These are phyloP conservation scores for Clupea harengus DNA, from an alignment of 2,113 vertebrate genomes.

Conservation along the genomic window DNA sequence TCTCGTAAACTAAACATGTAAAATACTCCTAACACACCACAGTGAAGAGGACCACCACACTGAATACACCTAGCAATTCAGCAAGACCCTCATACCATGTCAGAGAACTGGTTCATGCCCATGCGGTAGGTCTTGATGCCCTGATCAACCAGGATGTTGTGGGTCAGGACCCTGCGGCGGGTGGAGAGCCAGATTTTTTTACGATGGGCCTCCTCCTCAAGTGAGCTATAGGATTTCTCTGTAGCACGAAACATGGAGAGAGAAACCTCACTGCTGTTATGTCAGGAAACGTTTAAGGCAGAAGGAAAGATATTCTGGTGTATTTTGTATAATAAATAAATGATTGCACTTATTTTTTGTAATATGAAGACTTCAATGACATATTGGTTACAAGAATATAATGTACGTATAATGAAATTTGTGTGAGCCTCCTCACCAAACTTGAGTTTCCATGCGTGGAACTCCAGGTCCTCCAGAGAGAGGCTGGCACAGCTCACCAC, in stretches of 20 bases:
- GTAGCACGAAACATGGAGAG: neutral
- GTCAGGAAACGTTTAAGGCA: too few species aligned
- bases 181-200: conserved; percentile 66
- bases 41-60: too few species aligned
- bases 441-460: conserved; percentile 73
- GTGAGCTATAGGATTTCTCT: conserved; percentile 66
- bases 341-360: too few species aligned
- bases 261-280: neutral
- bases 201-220: conserved; percentile 59
- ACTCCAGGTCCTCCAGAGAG: conserved; percentile 74
- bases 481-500: conserved; percentile 59
- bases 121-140: conserved; percentile 72
- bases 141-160: conserved; percentile 74
- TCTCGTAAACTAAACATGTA: too few species aligned
- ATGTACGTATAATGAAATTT: too few species aligned
- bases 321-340: too few species aligned
- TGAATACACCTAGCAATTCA: too few species aligned
- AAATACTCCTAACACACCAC: too few species aligned
- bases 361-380: too few species aligned
- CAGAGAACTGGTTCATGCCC: conserved; percentile 73
- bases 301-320: too few species aligned
- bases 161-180: conserved; percentile 67
- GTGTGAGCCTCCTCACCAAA: conserved; percentile 63
- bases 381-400: too few species aligned
- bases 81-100: conserved; percentile 62